Percentiles rank a stretch among this genome's conserved stretches.
Evolutionary conservation across 2,888 invertebrate species (phyloP).

Genomic region (Drosophila suboccidentalis): DNA sequence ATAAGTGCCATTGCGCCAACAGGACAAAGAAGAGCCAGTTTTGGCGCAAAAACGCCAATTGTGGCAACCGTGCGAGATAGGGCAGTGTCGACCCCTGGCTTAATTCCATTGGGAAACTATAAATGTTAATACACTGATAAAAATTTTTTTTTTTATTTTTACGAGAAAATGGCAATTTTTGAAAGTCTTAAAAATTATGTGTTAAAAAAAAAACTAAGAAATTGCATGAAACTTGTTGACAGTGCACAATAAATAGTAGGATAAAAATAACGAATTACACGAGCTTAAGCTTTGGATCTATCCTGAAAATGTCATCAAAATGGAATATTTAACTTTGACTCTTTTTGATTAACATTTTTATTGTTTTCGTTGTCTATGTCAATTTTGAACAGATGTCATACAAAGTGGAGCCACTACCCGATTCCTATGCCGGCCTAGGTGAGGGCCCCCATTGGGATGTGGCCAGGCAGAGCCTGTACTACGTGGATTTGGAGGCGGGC

Average conservation of each 20-base stretch:
- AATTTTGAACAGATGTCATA: conserved; percentile 81
- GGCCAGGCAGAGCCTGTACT: conserved; percentile 88
- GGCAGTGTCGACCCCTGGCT: too few relatives aligned
- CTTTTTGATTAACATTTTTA: background rate
- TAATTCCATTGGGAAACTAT: background rate
- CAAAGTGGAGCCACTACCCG: conserved; percentile 83
- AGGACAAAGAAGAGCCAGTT: too few relatives aligned
- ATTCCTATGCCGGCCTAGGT: conserved; percentile 86
- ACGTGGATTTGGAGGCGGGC: conserved; percentile 88
- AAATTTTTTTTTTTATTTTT: too few relatives aligned
- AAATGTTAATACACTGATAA: too few relatives aligned
- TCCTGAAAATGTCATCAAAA: background rate
- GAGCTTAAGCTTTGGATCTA: background rate
- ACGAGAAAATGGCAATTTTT: too few relatives aligned
- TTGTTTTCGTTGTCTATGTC: background rate
- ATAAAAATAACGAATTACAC: too few relatives aligned
- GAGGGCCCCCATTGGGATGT: conserved; percentile 92
- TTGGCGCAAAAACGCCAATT: too few relatives aligned
- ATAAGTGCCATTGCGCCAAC: too few relatives aligned
- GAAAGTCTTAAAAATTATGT: too few relatives aligned
- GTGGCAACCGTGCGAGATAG: too few relatives aligned
- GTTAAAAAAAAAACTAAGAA: too few relatives aligned
- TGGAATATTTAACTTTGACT: background rate
- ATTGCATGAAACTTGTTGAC: background rate
- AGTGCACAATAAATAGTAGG: background rate